Percentiles rank a stretch among this genome's conserved stretches.
These are phyloP conservation scores for Melipona quadrifasciata DNA, from an alignment of 1,140 invertebrate genomes.

Conservation along the genomic window DNA sequence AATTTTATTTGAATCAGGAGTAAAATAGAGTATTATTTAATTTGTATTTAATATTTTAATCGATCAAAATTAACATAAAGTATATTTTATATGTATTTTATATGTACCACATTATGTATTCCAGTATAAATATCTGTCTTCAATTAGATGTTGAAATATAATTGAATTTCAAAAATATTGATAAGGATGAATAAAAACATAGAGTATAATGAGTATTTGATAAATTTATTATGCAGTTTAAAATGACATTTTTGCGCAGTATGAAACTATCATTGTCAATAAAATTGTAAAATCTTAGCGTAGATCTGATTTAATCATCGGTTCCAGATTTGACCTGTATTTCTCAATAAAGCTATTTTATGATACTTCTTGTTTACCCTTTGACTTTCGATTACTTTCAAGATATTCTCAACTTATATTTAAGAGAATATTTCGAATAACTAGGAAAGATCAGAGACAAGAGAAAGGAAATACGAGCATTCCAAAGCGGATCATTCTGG, in stretches of 20 bases:
- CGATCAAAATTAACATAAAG: not conserved
- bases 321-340: not conserved
- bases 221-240: not conserved
- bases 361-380: not conserved
- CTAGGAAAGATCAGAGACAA: not conserved
- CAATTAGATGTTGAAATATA: not conserved
- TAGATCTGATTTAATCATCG: not conserved
- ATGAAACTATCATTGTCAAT: not conserved
- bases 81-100: not conserved
- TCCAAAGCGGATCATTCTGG: slow-evolving; percentile 6
- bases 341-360: not conserved
- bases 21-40: not conserved
- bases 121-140: not conserved
- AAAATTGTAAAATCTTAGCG: not conserved
- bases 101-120: not conserved
- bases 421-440: not conserved
- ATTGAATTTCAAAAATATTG: no score
- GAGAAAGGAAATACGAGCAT: slow-evolving; percentile 16
- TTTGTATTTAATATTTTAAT: not conserved
- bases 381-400: not conserved
- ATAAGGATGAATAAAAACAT: no score
- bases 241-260: not conserved
- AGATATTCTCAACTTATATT: not conserved
- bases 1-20: not conserved
- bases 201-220: no score